phyloP scores from a whole-genome alignment of 2,113 vertebrate species.

The Lophura nycthemera region DNA sequence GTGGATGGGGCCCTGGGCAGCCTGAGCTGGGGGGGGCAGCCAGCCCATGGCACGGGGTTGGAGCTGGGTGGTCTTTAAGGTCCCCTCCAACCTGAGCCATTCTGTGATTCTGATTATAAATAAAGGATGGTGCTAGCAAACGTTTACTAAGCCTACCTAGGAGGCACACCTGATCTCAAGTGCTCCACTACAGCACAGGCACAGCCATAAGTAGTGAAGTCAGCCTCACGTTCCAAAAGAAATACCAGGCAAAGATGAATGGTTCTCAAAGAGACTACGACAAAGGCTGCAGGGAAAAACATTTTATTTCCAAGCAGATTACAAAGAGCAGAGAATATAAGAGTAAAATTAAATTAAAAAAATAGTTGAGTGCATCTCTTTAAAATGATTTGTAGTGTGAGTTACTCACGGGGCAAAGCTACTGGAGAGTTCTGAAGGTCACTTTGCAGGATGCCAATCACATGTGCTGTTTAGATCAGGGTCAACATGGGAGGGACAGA shows the following conservation, averaged over 20 bases:
- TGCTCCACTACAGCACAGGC: accelerated
- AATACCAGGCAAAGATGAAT: conserved; percentile 35
- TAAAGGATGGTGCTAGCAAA: too few relatives aligned
- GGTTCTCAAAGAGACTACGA: conserved; percentile 68
- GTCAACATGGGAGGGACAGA: conserved; percentile 63
- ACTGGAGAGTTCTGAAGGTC: conserved; percentile 74
- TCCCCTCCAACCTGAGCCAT: too few relatives aligned
- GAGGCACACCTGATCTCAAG: background rate
- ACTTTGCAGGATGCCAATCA: conserved; percentile 74
- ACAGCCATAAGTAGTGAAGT: background rate
- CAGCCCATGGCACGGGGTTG: too few relatives aligned
- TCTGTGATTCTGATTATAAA: too few relatives aligned
- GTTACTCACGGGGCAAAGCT: conserved; percentile 73
- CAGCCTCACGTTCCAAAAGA: conserved; percentile 1
- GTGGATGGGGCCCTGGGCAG: too few relatives aligned
- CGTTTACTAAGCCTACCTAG: background rate
- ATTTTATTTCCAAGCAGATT: conserved; percentile 77
- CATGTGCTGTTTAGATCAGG: conserved; percentile 71
- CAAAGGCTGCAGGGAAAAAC: conserved; percentile 73
- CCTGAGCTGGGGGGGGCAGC: too few relatives aligned
- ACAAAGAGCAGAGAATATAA: conserved; percentile 76
- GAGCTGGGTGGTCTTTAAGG: too few relatives aligned
- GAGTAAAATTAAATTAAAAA: conserved; percentile 77
- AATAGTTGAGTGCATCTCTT: conserved; percentile 76
- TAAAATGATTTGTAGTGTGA: conserved; percentile 75